Conservation (phyloP, 2,113 vertebrate species). For the Eretmochelys imbricata region DNA sequence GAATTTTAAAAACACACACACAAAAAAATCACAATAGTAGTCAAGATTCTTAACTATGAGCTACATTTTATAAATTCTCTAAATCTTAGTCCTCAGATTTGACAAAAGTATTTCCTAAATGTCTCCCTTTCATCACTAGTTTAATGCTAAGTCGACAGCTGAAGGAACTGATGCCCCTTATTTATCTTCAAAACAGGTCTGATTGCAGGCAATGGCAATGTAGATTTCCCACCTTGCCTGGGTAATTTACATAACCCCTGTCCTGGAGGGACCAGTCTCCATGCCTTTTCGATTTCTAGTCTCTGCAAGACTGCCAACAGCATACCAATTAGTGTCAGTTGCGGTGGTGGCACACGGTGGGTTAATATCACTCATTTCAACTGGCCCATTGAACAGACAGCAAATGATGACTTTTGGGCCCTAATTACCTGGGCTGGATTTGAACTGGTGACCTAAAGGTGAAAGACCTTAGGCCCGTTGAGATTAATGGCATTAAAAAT, state of each 20-base stretch:
- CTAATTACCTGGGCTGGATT: neutral
- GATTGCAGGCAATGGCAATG: neutral
- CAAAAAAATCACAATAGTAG: neutral
- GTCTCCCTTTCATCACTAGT: neutral
- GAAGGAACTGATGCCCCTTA: neutral
- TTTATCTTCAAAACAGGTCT: neutral
- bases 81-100: neutral
- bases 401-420: neutral
- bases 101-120: neutral
- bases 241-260: neutral
- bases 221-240: neutral
- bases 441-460: neutral
- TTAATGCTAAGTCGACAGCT: neutral
- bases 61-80: neutral
- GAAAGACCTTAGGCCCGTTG: neutral
- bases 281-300: neutral
- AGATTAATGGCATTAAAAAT: neutral
- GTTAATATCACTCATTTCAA: neutral
- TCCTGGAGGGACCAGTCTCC: neutral
- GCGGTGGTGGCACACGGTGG: neutral
- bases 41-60: neutral
- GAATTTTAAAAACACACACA: neutral
- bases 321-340: neutral
- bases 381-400: neutral
- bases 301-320: neutral